phyloP scores from a whole-genome alignment of 2,113 vertebrate species.

The Galemys pyrenaicus region DNA sequence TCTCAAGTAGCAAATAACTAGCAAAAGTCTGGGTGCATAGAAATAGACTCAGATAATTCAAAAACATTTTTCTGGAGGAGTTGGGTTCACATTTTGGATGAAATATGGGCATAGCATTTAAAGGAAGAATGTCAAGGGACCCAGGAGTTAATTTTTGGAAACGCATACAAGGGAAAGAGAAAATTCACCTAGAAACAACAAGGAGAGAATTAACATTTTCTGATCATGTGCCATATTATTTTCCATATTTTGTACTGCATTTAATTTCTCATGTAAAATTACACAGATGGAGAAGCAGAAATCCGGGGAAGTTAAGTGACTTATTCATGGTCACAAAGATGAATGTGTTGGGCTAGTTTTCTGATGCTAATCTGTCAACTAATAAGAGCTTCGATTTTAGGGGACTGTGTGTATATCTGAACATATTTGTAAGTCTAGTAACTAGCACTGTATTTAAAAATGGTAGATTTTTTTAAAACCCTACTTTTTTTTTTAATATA shows the following conservation, averaged over 20 bases:
- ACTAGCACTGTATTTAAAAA: background rate
- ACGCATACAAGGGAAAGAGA: background rate
- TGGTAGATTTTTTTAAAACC: background rate
- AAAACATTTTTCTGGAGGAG: background rate
- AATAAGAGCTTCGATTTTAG: background rate
- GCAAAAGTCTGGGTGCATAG: background rate
- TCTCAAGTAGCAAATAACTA: conserved; percentile 35
- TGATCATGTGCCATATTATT: background rate
- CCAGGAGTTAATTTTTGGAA: background rate
- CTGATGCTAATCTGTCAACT: background rate
- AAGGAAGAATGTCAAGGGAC: background rate
- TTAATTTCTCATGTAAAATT: conserved; percentile 39
- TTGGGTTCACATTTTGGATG: background rate
- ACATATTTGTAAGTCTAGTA: background rate
- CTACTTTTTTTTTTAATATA: background rate
- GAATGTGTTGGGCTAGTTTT: conserved; percentile 13
- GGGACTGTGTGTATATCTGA: background rate
- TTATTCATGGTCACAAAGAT: background rate
- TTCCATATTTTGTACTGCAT: conserved; percentile 1
- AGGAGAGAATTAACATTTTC: background rate
- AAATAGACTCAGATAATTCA: background rate
- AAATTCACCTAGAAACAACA: background rate
- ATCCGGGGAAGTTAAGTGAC: conserved; percentile 20
- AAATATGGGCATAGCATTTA: background rate
- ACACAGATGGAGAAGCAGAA: conserved; percentile 8